Conservation (phyloP, 2,113 vertebrate species). For the Silurus meridionalis region DNA sequence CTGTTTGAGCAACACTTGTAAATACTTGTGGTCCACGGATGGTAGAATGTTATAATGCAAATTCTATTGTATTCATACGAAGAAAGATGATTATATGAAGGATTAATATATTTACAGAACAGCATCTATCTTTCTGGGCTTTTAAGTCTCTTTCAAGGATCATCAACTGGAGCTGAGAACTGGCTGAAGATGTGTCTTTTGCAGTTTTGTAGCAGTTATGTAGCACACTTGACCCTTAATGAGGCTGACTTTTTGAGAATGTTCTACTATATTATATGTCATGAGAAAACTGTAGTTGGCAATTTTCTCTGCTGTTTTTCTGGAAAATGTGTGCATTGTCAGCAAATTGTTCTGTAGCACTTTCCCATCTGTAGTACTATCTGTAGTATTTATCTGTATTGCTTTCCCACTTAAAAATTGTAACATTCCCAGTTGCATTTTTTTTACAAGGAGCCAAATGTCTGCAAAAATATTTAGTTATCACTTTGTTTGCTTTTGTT, state of each 20-base stretch:
- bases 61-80: not conserved
- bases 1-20: slow-evolving; percentile 6
- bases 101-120: not conserved
- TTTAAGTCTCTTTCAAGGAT: slow-evolving; percentile 1
- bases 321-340: slow-evolving; percentile 2
- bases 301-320: not conserved
- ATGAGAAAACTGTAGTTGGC: not conserved
- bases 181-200: slow-evolving; percentile 14
- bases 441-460: slow-evolving; percentile 47
- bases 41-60: not conserved
- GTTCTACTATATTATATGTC: not conserved
- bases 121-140: slow-evolving; percentile 31
- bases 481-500: slow-evolving; percentile 64
- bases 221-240: slow-evolving; percentile 10
- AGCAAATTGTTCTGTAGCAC: not conserved
- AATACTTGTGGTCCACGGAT: not conserved
- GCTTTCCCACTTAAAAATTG: not conserved
- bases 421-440: not conserved
- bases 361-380: not conserved
- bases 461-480: slow-evolving; percentile 57
- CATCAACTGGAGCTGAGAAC: slow-evolving; percentile 15
- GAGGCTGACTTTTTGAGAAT: not conserved
- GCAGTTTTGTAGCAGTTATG: not conserved
- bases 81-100: not conserved
- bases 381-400: not conserved